Percentiles rank a stretch among this genome's conserved stretches.
Evolutionary conservation across 2,797 vertebrate genomes (phyloP).

Genomic region (Sardinella longiceps): DNA sequence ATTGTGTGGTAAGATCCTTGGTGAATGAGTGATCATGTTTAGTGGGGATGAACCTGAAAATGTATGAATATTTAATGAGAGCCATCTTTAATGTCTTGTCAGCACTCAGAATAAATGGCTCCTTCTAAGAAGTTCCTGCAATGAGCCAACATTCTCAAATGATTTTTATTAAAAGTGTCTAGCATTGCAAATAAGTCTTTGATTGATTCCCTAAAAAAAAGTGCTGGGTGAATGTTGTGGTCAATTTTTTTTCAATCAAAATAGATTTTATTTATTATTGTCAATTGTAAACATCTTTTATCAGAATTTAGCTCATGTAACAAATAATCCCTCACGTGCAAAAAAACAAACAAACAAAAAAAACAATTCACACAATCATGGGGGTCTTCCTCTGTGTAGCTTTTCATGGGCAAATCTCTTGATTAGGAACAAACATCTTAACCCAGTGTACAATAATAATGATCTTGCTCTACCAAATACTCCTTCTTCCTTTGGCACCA

Average conservation of each 20-base stretch:
- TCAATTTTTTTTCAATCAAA: neutral
- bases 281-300: neutral
- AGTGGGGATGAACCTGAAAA: neutral
- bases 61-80: slow-evolving; percentile 9
- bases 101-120: neutral
- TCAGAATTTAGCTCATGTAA: neutral
- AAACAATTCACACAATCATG: too few relatives aligned
- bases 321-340: neutral
- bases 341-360: too few relatives aligned
- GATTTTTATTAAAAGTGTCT: neutral
- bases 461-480: neutral
- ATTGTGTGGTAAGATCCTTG: neutral
- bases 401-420: neutral
- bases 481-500: neutral
- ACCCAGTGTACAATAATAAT: neutral
- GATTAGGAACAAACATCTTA: neutral
- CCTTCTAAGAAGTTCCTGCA: neutral
- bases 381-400: too few relatives aligned
- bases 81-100: slow-evolving; percentile 13
- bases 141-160: slow-evolving; percentile 1
- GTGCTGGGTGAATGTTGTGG: neutral
- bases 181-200: neutral
- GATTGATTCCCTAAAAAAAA: neutral
- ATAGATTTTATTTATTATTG: neutral
- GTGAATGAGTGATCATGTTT: neutral